Evolutionary conservation across 37 sponge, comb jelly and placozoan species (phyloP).

Genomic region (Crambe crambe): DNA sequence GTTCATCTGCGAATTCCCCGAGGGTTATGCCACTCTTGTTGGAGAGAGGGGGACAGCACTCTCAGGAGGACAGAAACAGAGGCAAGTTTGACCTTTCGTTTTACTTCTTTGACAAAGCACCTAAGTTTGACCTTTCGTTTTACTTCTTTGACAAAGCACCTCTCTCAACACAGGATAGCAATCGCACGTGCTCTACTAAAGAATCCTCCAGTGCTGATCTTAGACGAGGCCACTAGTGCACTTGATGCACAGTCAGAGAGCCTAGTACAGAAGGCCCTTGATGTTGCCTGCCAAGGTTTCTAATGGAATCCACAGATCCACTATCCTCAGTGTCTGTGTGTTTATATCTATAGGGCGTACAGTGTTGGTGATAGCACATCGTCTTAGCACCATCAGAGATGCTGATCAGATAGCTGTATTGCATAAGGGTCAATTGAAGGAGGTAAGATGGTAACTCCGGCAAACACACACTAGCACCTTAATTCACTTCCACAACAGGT

Average conservation of each 20-base stretch:
- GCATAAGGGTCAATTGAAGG: slow-evolving; percentile 57
- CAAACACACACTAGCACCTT: neutral
- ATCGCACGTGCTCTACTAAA: slow-evolving; percentile 94
- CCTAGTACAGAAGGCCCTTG: slow-evolving; percentile 83
- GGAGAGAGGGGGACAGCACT: slow-evolving; percentile 87
- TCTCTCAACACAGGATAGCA: slow-evolving; percentile 90
- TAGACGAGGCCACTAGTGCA: slow-evolving; percentile 96
- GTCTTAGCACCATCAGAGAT: slow-evolving; percentile 84
- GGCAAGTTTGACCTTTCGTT: too few species aligned
- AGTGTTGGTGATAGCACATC: slow-evolving; percentile 93
- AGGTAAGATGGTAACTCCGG: slow-evolving; percentile 36
- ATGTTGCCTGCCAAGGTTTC: slow-evolving; percentile 64
- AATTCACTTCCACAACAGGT: slow-evolving; percentile 8
- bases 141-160: too few species aligned
- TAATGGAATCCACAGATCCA: neutral
- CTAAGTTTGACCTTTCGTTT: neutral
- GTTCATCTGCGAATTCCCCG: slow-evolving; percentile 77
- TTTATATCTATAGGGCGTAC: slow-evolving; percentile 59
- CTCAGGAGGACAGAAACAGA: slow-evolving; percentile 96
- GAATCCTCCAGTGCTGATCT: slow-evolving; percentile 77
- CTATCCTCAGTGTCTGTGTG: neutral
- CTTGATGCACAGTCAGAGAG: slow-evolving; percentile 87
- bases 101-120: too few species aligned
- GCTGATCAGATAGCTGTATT: slow-evolving; percentile 87
- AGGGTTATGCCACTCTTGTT: slow-evolving; percentile 82